A percentile compares a stretch with the other conserved stretches of the same genome.
These are phyloP conservation scores for Odocoileus virginianus DNA, from an alignment of 2,113 vertebrate genomes.

Conservation along the genomic window DNA sequence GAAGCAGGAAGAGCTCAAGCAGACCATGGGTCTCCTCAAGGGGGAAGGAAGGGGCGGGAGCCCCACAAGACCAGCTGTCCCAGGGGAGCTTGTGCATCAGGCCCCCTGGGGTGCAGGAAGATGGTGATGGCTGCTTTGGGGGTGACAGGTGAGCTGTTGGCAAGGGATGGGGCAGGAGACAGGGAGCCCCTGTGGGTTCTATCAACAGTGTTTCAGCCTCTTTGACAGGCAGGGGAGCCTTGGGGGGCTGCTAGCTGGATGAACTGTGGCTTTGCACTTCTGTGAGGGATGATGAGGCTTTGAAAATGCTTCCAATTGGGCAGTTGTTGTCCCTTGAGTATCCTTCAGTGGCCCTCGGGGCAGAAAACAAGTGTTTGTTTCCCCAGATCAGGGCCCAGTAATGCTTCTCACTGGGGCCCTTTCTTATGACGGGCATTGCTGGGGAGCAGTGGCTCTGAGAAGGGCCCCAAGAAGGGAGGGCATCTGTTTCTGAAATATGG, in stretches of 20 bases:
- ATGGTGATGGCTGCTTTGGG: background rate
- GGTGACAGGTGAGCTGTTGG: background rate
- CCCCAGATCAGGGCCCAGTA: background rate
- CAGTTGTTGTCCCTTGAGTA: background rate
- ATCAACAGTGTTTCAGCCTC: too few species aligned
- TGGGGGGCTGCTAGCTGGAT: fast-evolving
- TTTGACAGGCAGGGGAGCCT: background rate
- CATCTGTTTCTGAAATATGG: background rate
- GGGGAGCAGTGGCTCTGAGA: background rate
- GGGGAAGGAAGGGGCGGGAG: background rate
- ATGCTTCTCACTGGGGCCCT: background rate
- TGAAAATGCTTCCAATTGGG: background rate
- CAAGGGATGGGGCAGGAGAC: background rate
- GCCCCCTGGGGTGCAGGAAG: background rate
- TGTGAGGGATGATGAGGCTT: background rate
- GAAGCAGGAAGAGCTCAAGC: background rate
- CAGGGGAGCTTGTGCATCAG: too few species aligned
- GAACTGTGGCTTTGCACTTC: background rate
- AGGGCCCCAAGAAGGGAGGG: background rate
- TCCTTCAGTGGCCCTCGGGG: background rate
- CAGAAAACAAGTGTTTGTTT: background rate
- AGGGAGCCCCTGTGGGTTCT: background rate
- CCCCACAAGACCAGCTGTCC: background rate
- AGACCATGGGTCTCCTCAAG: background rate
- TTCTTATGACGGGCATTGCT: background rate